phyloP scores from a whole-genome alignment of 1,140 invertebrate genomes.

The Acromyrmex charruanus region DNA sequence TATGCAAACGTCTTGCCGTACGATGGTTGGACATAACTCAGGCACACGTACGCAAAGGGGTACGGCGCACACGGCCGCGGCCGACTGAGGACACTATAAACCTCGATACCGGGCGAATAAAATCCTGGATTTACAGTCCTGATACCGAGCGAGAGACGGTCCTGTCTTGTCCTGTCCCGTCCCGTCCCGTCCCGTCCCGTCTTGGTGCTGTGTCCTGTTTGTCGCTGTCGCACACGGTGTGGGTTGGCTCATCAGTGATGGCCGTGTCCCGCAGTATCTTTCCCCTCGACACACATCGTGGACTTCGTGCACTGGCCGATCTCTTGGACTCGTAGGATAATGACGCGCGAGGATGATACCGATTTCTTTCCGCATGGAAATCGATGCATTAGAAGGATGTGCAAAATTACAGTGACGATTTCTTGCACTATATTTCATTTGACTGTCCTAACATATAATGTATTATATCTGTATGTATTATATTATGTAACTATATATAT shows the following conservation, averaged over 20 bases:
- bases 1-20: slow-evolving; percentile 83
- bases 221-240: slow-evolving; percentile 81
- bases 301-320: slow-evolving; percentile 56
- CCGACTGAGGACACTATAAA: slow-evolving; percentile 85
- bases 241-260: slow-evolving; percentile 83
- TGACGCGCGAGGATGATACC: not conserved
- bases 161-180: slow-evolving; percentile 68
- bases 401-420: not conserved
- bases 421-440: not conserved
- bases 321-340: slow-evolving; percentile 63
- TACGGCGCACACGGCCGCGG: slow-evolving; percentile 68
- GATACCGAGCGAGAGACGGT: slow-evolving; percentile 80
- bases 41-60: slow-evolving; percentile 78
- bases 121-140: slow-evolving; percentile 86
- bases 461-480: too few species aligned
- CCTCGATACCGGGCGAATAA: slow-evolving; percentile 86
- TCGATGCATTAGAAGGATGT: slow-evolving; percentile 30
- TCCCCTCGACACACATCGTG: slow-evolving; percentile 64
- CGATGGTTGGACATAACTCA: slow-evolving; percentile 84
- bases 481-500: too few species aligned
- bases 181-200: slow-evolving; percentile 67
- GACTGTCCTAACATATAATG: too few species aligned
- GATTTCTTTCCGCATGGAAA: slow-evolving; percentile 59
- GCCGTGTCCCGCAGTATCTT: slow-evolving; percentile 78
- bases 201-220: slow-evolving; percentile 79